These are phyloP conservation scores for Aegithalos caudatus DNA, from an alignment of 2,113 vertebrate genomes.

Conservation along the genomic window DNA sequence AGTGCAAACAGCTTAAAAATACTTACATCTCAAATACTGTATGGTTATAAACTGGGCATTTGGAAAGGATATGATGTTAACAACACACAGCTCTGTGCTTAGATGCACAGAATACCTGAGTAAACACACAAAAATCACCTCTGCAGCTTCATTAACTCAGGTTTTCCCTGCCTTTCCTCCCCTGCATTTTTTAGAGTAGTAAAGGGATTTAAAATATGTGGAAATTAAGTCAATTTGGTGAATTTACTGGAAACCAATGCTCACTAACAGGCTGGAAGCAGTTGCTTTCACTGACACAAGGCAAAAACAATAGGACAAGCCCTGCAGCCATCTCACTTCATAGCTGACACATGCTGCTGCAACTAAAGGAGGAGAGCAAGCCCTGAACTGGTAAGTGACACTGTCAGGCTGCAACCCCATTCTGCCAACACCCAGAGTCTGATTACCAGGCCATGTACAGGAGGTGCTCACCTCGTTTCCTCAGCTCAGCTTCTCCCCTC, in stretches of 20 bases:
- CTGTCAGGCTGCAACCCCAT: conserved; percentile 26
- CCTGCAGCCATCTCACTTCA: not conserved
- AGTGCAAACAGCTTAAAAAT: not conserved
- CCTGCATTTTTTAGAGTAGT: not conserved
- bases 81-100: not conserved
- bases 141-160: not conserved
- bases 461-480: not conserved
- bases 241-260: not conserved
- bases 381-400: not conserved
- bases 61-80: not conserved
- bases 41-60: not conserved
- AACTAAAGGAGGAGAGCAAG: not conserved
- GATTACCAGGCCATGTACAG: not conserved
- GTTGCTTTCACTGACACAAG: not conserved
- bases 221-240: not conserved
- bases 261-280: not conserved
- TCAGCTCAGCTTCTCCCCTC: not conserved
- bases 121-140: not conserved
- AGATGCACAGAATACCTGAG: not conserved
- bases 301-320: not conserved
- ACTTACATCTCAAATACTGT: not conserved
- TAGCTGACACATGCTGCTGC: not conserved
- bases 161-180: not conserved
- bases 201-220: not conserved
- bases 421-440: conserved; percentile 35